Evolutionary conservation across 2,797 vertebrate genomes (phyloP).

Genomic region (Centroberyx gerrardi): DNA sequence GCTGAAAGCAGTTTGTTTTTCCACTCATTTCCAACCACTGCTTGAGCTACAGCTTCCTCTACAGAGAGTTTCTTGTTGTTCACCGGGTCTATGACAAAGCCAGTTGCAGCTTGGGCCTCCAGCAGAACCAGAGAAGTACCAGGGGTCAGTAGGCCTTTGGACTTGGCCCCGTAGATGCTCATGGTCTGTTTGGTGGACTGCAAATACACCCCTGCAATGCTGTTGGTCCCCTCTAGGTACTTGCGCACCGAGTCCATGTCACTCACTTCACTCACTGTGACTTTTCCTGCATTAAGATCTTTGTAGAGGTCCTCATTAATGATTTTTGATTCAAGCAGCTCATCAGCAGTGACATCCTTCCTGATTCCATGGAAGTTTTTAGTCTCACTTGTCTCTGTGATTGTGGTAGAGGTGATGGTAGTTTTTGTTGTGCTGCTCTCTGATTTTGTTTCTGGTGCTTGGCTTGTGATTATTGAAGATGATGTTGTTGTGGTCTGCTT

Average conservation of each 20-base stretch:
- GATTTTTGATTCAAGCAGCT: constrained; percentile 82
- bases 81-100: constrained; percentile 69
- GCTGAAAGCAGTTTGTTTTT: constrained; percentile 73
- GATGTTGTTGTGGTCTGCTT: constrained; percentile 31
- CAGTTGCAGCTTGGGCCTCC: constrained; percentile 85
- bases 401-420: constrained; percentile 32
- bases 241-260: constrained; percentile 73
- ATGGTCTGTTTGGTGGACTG: constrained; percentile 80
- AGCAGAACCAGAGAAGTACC: constrained; percentile 77
- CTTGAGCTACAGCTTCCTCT: constrained; percentile 63
- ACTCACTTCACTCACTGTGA: constrained; percentile 79
- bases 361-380: constrained; percentile 70
- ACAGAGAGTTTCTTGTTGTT: constrained; percentile 70
- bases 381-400: constrained; percentile 30
- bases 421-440: constrained; percentile 33
- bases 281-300: constrained; percentile 70
- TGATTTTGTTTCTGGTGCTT: constrained; percentile 42
- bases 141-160: constrained; percentile 75
- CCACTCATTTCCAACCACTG: constrained; percentile 63
- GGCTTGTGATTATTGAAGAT: constrained; percentile 19
- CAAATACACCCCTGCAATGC: constrained; percentile 81
- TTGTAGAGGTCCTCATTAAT: constrained; percentile 80
- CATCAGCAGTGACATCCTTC: constrained; percentile 59
- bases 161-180: constrained; percentile 80
- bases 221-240: constrained; percentile 82